Conservation (phyloP, 2,113 vertebrate genomes). For the Chloropsis cyanopogon region DNA sequence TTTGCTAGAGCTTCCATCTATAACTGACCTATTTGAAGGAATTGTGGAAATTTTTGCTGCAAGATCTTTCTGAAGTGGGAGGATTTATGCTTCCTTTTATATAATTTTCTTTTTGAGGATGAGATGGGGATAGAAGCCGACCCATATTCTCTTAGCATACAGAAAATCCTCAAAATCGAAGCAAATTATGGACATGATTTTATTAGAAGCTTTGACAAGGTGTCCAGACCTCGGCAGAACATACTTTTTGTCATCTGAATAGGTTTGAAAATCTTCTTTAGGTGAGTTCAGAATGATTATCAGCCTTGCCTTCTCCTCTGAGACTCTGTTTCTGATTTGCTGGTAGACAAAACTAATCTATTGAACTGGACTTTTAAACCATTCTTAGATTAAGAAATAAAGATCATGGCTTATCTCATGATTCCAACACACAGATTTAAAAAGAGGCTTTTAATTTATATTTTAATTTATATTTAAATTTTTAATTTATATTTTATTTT, state of each 20-base stretch:
- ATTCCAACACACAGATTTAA: background rate
- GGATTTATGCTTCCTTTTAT: background rate
- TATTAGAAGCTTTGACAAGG: background rate
- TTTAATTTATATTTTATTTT: too few relatives aligned
- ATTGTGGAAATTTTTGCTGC: background rate
- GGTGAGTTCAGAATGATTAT: too few relatives aligned
- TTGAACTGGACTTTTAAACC: background rate
- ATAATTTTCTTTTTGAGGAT: background rate
- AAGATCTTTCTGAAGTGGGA: background rate
- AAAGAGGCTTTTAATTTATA: background rate
- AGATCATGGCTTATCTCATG: background rate
- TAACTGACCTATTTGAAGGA: conserved; percentile 37
- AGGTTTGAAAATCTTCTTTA: background rate
- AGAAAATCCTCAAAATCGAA: background rate
- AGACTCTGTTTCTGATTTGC: background rate
- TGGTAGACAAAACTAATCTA: background rate
- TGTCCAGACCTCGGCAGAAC: background rate
- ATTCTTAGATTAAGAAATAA: background rate
- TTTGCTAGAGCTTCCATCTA: conserved; percentile 21
- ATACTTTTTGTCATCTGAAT: background rate
- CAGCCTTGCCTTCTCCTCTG: background rate
- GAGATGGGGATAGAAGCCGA: background rate
- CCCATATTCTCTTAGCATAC: background rate
- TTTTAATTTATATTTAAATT: too few relatives aligned
- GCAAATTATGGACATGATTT: background rate